Evolutionary conservation across 2,888 invertebrate genomes (phyloP), one percentile per base, ranked within the genome.

Genomic region (Chrysodeixis includens): DNA sequence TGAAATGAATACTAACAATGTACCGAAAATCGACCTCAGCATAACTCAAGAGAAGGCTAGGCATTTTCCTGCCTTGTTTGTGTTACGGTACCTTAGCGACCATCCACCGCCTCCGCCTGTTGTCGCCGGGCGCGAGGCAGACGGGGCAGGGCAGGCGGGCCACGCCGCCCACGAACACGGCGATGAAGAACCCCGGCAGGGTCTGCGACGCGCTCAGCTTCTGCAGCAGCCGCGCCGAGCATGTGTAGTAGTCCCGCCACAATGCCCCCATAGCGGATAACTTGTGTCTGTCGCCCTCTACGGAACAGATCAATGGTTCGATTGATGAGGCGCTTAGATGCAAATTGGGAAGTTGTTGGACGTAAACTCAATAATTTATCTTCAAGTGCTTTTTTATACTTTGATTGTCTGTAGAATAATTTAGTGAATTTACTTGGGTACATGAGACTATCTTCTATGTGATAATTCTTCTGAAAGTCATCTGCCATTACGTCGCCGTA

Each of bases 181-280:
- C 80, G 3, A 92, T 51, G 0, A 89, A 84, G n/a, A 87, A 82
- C 70, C 90, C 61, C 90, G 95, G 78, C 78, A 90, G 22, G 81
- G 85, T 51, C 82, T 85, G 88, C 0, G 66, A 16, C 0, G 80
- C 35, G 8, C 92, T 92, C 56, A 95, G 71, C 54, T 78, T 83
- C 52, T 52, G 54, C 12, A 71, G n/a, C 7, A 89, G 88, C 14
- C 83, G 80, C 18, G 86, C 81, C 30, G 95, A 85, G 79, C 96
- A 96, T 4, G 89, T 71, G 81, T 96, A 96, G 85, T 96, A 96
- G 12, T 92, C 86, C 0, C 92, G 79, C 96, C 96, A 96, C 58
- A 73, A 70, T 3, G 64, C 22, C 0, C 83, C 74, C 16, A 85
- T 72, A 0, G 55, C 58, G 1, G 62, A 53, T 4, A 87, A 62